Percentiles rank a stretch among this genome's conserved stretches.
phyloP scores from a whole-genome alignment of 1,140 invertebrate species.

The Bacillus rossius region DNA sequence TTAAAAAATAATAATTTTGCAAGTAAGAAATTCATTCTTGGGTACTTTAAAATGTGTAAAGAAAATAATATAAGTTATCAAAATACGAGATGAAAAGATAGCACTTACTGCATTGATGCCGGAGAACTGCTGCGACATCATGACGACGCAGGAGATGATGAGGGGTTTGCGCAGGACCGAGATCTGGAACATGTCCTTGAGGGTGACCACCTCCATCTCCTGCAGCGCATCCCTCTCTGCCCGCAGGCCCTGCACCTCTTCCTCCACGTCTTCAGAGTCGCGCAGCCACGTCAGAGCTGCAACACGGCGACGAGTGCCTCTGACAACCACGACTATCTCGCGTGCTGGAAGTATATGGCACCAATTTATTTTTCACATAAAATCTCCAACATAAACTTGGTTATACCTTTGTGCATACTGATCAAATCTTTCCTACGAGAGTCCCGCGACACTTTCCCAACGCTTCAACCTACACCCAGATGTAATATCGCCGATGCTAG shows the following conservation, averaged over 20 bases:
- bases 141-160: slow-evolving; percentile 33
- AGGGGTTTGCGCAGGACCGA: slow-evolving; percentile 32
- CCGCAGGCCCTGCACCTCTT: slow-evolving; percentile 16
- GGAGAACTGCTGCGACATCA: slow-evolving; percentile 41
- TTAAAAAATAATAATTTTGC: no score
- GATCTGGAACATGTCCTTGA: slow-evolving; percentile 30
- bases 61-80: no score
- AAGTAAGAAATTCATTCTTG: no score
- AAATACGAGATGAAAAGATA: neutral
- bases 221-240: slow-evolving; percentile 9
- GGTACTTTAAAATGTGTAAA: no score
- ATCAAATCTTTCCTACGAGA: no score
- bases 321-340: slow-evolving; percentile 13
- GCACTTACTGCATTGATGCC: slow-evolving; percentile 43
- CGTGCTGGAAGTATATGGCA: no score
- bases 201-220: neutral
- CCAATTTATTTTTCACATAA: no score
- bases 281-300: slow-evolving; percentile 15
- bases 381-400: no score
- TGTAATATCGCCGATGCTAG: no score
- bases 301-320: neutral
- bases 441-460: no score
- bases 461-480: no score
- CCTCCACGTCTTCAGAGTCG: slow-evolving; percentile 15
- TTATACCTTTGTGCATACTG: no score